Base-by-base conservation (phyloP, 2,797 vertebrate species). In the Loriculus beryllinus region DNA sequence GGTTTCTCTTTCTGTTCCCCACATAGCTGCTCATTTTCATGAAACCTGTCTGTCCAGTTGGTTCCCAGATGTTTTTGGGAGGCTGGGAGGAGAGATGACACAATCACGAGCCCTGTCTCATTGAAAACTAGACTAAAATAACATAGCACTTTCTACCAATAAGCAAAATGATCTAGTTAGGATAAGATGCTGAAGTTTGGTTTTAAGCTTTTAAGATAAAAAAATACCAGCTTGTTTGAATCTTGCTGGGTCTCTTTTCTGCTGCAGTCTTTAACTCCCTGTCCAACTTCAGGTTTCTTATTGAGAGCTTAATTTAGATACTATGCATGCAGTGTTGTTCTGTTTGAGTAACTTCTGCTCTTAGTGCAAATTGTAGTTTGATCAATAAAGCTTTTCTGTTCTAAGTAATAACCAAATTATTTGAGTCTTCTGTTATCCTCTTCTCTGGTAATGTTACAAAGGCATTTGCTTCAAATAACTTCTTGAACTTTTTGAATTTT, bases 1-100 rank as follows among this genome's bases (percentile, higher is more conserved):
- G 29, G 52, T 92, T 94, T 89, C 71, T 80, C 35, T 92, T 92
- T 90, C 79, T 89, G 8, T 95, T 96, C 75, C 29, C 19, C 12
- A 31, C 5, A 1, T 14, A 64, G 31, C 33, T 67, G 29, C 15
- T 51, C 7, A 8, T 83, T 82, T 84, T 79, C 63, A 7, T 76
- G 86, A 90, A 68, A 56, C 6, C 7, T 12, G 6, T 75, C 56
- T 69, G 52, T 47, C 47, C 59, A 7, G 8, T 84, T 82, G 49
- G 12, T 65, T 90, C 45, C 5, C 0, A 7, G 29, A 54, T 37
- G 54, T 14, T 39, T 76, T 51, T 56, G 59, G 67, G 42, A 72
- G 47, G 23, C 35, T 54, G 18, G 42, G 59, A 54, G 49, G 40
- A 75, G 37, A 54, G 26, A 43, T n/a, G 52, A 42, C 5, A 18